A percentile compares a stretch with the other conserved stretches of the same genome.
These are phyloP conservation scores for Pristiophorus japonicus DNA, from an alignment of 2,113 vertebrate species.

Conservation along the genomic window DNA sequence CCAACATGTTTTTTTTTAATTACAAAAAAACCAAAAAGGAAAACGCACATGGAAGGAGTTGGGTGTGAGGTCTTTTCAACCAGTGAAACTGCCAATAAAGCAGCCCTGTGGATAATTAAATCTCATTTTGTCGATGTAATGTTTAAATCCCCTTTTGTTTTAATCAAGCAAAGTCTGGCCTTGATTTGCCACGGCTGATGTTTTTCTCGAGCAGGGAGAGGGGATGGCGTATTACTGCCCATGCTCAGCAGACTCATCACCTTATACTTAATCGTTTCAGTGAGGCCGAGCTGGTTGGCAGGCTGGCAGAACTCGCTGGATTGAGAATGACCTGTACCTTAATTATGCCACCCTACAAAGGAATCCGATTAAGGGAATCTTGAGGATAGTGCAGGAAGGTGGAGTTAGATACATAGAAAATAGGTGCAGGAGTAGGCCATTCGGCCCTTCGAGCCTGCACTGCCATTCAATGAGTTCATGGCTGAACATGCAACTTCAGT, in stretches of 20 bases:
- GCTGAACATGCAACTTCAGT: no score
- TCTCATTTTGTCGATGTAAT: background rate
- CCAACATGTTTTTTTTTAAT: background rate
- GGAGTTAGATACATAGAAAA: no score
- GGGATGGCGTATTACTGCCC: background rate
- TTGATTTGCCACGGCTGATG: background rate
- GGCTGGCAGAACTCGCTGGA: background rate
- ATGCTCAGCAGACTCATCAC: no score
- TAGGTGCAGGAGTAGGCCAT: no score
- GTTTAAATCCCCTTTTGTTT: background rate
- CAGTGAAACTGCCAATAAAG: background rate
- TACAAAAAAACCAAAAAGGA: background rate
- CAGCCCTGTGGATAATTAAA: background rate
- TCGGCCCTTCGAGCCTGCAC: no score
- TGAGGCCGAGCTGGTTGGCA: background rate
- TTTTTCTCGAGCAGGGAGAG: background rate
- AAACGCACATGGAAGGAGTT: background rate
- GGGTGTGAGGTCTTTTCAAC: background rate
- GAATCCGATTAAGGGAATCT: no score
- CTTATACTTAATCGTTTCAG: background rate
- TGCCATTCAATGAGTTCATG: no score
- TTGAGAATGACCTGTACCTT: background rate
- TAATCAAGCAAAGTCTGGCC: background rate
- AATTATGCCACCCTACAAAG: no score
- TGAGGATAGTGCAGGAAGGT: no score